Conservation (phyloP, 2,888 invertebrate species). For the Caenorhabditis sp. region DNA sequence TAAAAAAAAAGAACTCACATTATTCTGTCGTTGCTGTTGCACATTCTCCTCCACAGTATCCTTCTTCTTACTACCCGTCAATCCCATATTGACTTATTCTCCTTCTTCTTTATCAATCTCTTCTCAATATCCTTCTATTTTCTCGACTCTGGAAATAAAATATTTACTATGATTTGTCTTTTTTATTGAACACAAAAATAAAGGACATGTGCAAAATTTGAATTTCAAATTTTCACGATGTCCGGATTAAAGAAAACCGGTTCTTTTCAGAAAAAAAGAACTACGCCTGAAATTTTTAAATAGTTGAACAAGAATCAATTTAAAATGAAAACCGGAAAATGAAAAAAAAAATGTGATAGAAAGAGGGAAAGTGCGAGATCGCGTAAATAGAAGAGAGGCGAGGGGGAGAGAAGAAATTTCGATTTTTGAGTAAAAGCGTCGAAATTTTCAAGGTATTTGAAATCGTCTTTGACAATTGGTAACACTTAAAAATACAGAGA, state of each 20-base stretch:
- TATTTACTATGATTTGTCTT: too few relatives aligned
- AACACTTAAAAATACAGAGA: not conserved
- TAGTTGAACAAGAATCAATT: not conserved
- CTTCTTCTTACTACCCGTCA: conserved; percentile 7
- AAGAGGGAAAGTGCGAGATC: not conserved
- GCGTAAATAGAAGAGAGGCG: not conserved
- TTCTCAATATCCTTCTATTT: too few relatives aligned
- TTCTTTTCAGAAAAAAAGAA: too few relatives aligned
- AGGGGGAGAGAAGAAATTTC: not conserved
- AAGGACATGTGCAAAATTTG: too few relatives aligned
- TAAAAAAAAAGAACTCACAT: conserved; percentile 2
- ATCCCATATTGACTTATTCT: conserved; percentile 5
- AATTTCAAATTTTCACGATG: not conserved
- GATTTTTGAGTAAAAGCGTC: not conserved
- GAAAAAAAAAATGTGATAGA: conserved; percentile 6
- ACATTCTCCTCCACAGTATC: not conserved
- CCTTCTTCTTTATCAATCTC: too few relatives aligned
- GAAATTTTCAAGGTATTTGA: too few relatives aligned
- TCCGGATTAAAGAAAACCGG: not conserved
- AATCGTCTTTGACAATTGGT: too few relatives aligned
- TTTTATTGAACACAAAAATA: too few relatives aligned
- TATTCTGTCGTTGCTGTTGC: not conserved
- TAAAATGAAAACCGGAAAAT: not conserved
- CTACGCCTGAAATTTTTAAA: too few relatives aligned
- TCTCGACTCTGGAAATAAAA: not conserved